phyloP scores from a whole-genome alignment of 2,888 invertebrate species.

The Deroplatys truncata region DNA sequence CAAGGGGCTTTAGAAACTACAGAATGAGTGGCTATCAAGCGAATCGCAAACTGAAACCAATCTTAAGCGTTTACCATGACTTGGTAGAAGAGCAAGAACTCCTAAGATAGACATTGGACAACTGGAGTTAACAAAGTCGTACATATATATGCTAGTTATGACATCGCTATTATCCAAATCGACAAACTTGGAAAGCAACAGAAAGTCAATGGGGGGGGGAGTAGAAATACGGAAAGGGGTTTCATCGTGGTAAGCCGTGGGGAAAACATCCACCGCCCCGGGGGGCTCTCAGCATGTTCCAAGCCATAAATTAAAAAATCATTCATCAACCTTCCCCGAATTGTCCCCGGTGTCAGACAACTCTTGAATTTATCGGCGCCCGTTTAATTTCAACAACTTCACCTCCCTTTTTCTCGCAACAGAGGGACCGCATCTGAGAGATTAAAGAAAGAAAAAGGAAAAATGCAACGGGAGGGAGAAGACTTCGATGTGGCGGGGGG shows the following conservation, averaged over 20 bases:
- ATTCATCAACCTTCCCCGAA: constrained; percentile 12
- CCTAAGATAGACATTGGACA: no score
- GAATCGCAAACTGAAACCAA: no score
- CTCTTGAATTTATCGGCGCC: constrained; percentile 3
- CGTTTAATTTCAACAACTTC: constrained; percentile 5
- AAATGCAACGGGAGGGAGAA: background rate
- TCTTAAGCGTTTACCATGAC: no score
- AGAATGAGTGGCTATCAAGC: no score
- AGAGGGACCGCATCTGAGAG: background rate
- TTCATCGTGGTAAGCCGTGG: background rate
- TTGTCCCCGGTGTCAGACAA: background rate
- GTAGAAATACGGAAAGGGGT: background rate
- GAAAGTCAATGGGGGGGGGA: no score
- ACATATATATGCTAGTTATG: background rate
- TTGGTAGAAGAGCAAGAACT: no score
- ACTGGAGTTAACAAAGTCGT: background rate
- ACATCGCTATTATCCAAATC: background rate
- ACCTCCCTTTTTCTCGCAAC: background rate
- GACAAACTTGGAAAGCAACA: background rate
- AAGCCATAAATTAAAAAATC: constrained; percentile 24
- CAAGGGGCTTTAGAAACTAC: no score
- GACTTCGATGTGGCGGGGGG: background rate
- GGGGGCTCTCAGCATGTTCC: constrained; percentile 22
- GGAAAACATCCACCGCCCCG: background rate
- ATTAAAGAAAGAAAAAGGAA: background rate